These are phyloP conservation scores for Scaptomyza polygonia DNA, from an alignment of 2,888 invertebrate genomes.

Conservation along the genomic window DNA sequence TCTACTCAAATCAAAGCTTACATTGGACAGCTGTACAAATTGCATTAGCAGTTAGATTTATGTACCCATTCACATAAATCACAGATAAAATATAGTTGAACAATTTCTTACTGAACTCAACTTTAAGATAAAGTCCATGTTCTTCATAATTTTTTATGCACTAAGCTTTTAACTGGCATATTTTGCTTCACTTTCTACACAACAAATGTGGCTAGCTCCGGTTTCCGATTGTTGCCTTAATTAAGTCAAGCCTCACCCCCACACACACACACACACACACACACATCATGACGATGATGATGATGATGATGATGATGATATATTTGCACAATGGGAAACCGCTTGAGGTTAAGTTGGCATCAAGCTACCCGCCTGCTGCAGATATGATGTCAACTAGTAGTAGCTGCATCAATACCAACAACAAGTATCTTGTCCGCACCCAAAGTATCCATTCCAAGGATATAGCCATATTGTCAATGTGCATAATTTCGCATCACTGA, in stretches of 20 bases:
- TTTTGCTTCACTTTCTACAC: constrained; percentile 8
- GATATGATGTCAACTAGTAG: constrained; percentile 61
- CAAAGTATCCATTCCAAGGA: constrained; percentile 64
- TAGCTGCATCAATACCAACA: constrained; percentile 57
- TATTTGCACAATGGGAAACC: constrained; percentile 41
- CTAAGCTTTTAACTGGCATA: not conserved
- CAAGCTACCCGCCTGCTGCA: constrained; percentile 23
- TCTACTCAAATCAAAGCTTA: not conserved
- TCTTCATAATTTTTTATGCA: no score
- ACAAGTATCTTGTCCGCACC: constrained; percentile 56
- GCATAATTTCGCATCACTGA: constrained; percentile 73
- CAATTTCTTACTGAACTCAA: not conserved
- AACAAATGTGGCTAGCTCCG: constrained; percentile 3
- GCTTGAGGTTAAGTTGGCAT: constrained; percentile 34
- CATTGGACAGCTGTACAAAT: constrained; percentile 35
- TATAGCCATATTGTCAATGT: constrained; percentile 63
- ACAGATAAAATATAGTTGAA: not conserved
- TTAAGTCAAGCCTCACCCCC: constrained; percentile 37
- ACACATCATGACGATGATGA: constrained; percentile 27
- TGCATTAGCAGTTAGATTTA: constrained; percentile 35
- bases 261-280: not conserved
- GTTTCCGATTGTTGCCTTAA: constrained; percentile 39
- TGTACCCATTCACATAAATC: constrained; percentile 12
- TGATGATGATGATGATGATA: constrained; percentile 31
- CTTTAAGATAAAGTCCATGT: no score